Evolutionary conservation across 2,797 vertebrate species (phyloP).

Genomic region (Cyclopterus lumpus): DNA sequence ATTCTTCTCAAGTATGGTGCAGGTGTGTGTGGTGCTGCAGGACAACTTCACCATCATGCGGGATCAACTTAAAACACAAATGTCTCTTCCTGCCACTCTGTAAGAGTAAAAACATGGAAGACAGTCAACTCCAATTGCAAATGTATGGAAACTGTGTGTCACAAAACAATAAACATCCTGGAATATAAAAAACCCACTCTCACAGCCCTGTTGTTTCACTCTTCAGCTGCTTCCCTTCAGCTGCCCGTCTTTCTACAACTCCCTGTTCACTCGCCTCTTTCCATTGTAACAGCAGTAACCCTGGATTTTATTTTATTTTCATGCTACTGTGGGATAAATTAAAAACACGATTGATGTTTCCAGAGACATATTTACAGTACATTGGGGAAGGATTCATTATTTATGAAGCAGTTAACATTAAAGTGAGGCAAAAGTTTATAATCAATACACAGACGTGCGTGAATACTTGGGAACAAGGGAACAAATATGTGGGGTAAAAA

Average conservation of each 20-base stretch:
- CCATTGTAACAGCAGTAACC: slow-evolving; percentile 2
- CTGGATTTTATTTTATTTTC: background rate
- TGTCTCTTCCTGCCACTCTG: background rate
- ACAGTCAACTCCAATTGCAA: slow-evolving; percentile 18
- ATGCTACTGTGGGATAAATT: slow-evolving; percentile 1
- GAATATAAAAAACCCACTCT: slow-evolving; percentile 12
- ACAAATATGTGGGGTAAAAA: background rate
- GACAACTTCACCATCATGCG: background rate
- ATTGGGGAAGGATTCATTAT: background rate
- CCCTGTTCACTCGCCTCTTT: background rate
- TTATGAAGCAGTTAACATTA: slow-evolving; percentile 11
- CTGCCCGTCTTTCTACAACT: slow-evolving; percentile 1
- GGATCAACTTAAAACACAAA: background rate
- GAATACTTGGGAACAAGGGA: background rate
- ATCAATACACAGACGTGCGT: slow-evolving; percentile 8
- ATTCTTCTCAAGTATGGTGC: slow-evolving; percentile 2
- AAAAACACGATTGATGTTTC: background rate
- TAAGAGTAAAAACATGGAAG: slow-evolving; percentile 7
- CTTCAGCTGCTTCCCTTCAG: background rate
- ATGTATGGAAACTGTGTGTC: slow-evolving; percentile 2
- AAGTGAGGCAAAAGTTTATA: background rate
- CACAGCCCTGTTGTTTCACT: slow-evolving; percentile 3
- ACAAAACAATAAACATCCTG: background rate
- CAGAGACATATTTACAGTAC: slow-evolving; percentile 8
- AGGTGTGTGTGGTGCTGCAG: background rate